Conservation (phyloP, 2,797 vertebrate genomes). For the Bradypodion pumilum region DNA sequence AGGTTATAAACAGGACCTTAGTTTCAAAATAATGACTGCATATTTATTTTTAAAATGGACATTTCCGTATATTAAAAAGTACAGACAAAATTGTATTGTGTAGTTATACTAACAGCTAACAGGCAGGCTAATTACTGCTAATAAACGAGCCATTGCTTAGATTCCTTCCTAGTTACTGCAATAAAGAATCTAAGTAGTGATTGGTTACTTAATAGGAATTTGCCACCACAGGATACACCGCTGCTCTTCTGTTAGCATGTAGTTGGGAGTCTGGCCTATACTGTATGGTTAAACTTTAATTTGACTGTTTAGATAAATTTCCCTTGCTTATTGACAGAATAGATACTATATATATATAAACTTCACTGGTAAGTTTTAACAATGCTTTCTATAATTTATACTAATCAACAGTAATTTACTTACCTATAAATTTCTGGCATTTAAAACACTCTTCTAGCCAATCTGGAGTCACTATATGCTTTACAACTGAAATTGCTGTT, state of each 20-base stretch:
- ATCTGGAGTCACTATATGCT: constrained; percentile 91
- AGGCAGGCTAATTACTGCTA: too few relatives aligned
- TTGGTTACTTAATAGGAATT: too few relatives aligned
- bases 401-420: constrained; percentile 39
- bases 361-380: neutral
- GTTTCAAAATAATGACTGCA: neutral
- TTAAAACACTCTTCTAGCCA: constrained; percentile 97
- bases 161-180: too few relatives aligned
- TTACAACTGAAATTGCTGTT: constrained; percentile 90
- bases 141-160: too few relatives aligned
- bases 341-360: neutral
- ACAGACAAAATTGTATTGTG: too few relatives aligned
- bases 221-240: too few relatives aligned
- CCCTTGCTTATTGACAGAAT: neutral
- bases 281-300: neutral
- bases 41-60: neutral
- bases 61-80: neutral
- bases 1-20: neutral
- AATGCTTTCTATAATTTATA: neutral
- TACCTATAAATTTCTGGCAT: constrained; percentile 91
- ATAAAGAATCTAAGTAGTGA: too few relatives aligned
- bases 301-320: neutral
- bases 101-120: too few relatives aligned
- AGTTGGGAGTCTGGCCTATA: too few relatives aligned
- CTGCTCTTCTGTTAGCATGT: too few relatives aligned